Conservation (phyloP, 1,140 invertebrate genomes). For the Drosophila cardini region DNA sequence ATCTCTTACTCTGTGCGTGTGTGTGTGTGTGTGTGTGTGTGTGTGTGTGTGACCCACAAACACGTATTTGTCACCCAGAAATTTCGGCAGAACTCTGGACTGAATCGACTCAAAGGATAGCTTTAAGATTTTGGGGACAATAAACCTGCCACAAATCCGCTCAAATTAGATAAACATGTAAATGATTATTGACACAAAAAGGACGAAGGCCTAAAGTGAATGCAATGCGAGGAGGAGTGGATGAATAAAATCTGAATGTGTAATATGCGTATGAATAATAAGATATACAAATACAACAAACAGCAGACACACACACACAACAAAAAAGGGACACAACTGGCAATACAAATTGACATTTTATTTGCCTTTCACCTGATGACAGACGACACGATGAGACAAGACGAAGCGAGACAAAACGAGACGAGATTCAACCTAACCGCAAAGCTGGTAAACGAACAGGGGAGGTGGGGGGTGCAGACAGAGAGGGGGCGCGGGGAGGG, state of each 20-base stretch:
- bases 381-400: constrained; percentile 36
- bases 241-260: constrained; percentile 72
- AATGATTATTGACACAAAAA: constrained; percentile 74
- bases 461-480: neutral
- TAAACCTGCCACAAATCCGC: constrained; percentile 43
- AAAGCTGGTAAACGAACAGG: neutral
- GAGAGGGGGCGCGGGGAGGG: neutral
- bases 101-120: neutral
- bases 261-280: constrained; percentile 81
- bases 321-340: constrained; percentile 72
- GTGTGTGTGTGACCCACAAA: constrained; percentile 46
- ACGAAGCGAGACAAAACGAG: neutral
- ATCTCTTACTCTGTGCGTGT: neutral
- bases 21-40: neutral
- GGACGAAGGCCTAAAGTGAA: constrained; percentile 26
- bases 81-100: constrained; percentile 36
- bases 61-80: constrained; percentile 33
- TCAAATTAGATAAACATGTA: constrained; percentile 79
- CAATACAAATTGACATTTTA: constrained; percentile 81
- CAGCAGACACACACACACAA: constrained; percentile 11
- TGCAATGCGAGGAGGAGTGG: neutral
- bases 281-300: constrained; percentile 38
- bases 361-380: constrained; percentile 80
- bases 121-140: constrained; percentile 27
- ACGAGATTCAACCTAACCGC: constrained; percentile 1